Conservation (phyloP, 2,113 vertebrate genomes). For the Heterotilapia buettikoferi region DNA sequence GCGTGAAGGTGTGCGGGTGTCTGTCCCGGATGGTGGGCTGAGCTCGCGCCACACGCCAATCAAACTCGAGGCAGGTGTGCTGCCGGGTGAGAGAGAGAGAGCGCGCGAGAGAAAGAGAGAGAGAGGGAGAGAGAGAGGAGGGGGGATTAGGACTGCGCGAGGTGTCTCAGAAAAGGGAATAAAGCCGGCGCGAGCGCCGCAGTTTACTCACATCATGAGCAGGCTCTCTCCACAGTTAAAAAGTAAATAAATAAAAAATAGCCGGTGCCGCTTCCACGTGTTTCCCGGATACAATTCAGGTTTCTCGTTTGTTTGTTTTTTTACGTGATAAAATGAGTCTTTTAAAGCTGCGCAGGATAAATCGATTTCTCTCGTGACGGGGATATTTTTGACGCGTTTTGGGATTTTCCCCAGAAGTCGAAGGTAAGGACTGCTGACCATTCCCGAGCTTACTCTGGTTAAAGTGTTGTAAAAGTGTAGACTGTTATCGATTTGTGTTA, state of each 20-base stretch:
- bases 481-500: not conserved
- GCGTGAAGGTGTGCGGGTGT: not conserved
- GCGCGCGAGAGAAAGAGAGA: not conserved
- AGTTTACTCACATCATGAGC: constrained; percentile 59
- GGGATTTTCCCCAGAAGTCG: not conserved
- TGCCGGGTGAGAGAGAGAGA: not conserved
- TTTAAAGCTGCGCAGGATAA: not conserved
- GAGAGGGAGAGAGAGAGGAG: not conserved
- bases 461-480: not conserved
- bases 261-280: not conserved
- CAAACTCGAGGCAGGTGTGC: constrained; percentile 45
- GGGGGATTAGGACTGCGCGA: constrained; percentile 44
- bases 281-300: constrained; percentile 8
- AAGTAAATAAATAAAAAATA: not conserved
- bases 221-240: not conserved
- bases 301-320: not conserved
- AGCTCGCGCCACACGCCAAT: constrained; percentile 66
- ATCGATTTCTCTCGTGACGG: not conserved
- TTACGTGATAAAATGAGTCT: not conserved
- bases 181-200: constrained; percentile 54
- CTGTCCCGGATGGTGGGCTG: constrained; percentile 39
- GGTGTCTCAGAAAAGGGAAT: constrained; percentile 61
- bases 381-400: not conserved
- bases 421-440: constrained; percentile 21
- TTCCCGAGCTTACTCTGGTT: not conserved